Percentiles rank a stretch among this genome's conserved stretches.
phyloP scores from a whole-genome alignment of 1,140 invertebrate genomes.

The Dryas iulia region DNA sequence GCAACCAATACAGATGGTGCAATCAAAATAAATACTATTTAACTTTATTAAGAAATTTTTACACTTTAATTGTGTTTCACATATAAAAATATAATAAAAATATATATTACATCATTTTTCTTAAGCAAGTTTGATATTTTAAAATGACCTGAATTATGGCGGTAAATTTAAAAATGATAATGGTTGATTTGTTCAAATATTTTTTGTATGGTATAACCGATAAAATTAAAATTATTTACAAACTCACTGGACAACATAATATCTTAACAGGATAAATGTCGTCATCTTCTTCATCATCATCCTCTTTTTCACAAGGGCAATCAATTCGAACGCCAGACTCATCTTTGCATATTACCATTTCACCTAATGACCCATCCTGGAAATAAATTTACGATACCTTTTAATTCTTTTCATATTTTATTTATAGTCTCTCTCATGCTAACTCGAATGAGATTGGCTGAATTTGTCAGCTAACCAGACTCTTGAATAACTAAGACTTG shows the following conservation, averaged over 20 bases:
- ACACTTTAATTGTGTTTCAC: neutral
- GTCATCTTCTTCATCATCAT: conserved; percentile 21
- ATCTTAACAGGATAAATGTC: neutral
- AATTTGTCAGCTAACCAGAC: too few species aligned
- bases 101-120: neutral
- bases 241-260: conserved; percentile 22
- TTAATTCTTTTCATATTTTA: neutral
- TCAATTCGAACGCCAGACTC: conserved; percentile 44
- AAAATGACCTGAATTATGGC: neutral
- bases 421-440: neutral
- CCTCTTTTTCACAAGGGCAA: conserved; percentile 39
- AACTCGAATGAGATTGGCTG: too few species aligned
- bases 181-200: neutral
- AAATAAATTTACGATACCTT: neutral
- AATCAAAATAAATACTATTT: conserved; percentile 9
- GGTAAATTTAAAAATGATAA: neutral
- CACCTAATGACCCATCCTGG: conserved; percentile 54
- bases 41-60: neutral
- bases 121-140: neutral
- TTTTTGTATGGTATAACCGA: neutral
- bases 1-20: neutral
- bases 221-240: neutral
- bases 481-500: neutral
- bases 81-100: neutral
- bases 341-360: conserved; percentile 54